Evolutionary conservation across 2,888 invertebrate genomes (phyloP).

Genomic region (Lydus trimaculatus): DNA sequence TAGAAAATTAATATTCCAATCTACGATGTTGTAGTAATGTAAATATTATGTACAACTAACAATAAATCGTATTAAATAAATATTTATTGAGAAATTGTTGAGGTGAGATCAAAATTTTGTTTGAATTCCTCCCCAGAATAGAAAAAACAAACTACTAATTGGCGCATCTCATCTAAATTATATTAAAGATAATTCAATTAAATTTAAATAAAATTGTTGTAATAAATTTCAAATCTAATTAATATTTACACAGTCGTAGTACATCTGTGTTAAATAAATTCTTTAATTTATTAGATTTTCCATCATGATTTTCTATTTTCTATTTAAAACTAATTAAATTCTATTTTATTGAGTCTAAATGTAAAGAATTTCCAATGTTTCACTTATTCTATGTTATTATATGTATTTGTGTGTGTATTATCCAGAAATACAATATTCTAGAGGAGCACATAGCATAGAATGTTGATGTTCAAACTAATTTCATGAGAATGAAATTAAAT

Average conservation of each 20-base stretch:
- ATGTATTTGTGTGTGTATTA: background rate
- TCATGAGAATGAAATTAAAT: conserved; percentile 13
- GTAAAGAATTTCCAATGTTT: conserved; percentile 3
- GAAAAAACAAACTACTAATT: background rate
- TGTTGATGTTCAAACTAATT: conserved; percentile 13
- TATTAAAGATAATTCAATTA: background rate
- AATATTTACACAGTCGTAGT: background rate
- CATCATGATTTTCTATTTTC: background rate
- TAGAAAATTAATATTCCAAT: background rate
- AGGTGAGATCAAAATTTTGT: no score
- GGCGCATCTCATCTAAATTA: background rate
- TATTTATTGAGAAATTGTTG: no score
- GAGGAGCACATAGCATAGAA: conserved; percentile 2
- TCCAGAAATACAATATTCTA: conserved; percentile 9
- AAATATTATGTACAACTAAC: background rate
- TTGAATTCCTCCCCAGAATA: no score
- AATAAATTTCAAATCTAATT: conserved; percentile 2
- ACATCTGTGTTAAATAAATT: background rate
- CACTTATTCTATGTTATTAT: background rate
- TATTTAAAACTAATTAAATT: conserved; percentile 1
- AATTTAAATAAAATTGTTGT: background rate
- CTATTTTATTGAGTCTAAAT: background rate
- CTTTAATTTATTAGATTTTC: background rate
- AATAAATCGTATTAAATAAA: background rate
- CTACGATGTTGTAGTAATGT: background rate